Conservation (phyloP, 2,113 vertebrate species). For the Anguilla rostrata region DNA sequence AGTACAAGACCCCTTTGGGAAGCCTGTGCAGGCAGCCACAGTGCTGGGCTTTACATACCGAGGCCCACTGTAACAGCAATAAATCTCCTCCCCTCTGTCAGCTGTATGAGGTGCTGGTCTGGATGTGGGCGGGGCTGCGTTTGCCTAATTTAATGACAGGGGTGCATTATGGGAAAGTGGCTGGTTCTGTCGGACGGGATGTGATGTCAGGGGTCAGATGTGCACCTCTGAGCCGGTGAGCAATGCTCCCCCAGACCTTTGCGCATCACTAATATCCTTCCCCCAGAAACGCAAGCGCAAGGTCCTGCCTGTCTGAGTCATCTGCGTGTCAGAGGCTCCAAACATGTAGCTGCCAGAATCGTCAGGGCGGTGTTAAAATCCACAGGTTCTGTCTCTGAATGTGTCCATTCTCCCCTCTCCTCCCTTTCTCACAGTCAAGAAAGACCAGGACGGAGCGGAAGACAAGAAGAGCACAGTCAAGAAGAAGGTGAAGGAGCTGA, state of each 20-base stretch:
- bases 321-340: neutral
- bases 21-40: neutral
- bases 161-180: neutral
- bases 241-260: neutral
- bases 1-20: neutral
- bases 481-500: constrained; percentile 86
- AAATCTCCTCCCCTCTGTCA: neutral
- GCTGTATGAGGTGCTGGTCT: neutral
- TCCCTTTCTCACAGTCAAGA: constrained; percentile 67
- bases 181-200: neutral
- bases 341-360: neutral
- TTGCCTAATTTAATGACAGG: neutral
- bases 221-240: too few species aligned
- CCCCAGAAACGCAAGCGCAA: neutral
- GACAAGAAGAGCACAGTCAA: constrained; percentile 75
- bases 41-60: too few species aligned
- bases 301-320: neutral
- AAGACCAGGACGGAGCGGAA: constrained; percentile 73
- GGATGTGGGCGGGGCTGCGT: neutral
- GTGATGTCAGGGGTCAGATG: neutral
- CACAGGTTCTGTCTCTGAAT: neutral
- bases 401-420: constrained; percentile 26
- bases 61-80: too few species aligned
- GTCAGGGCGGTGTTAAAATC: neutral
- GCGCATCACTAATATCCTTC: neutral